phyloP scores from a whole-genome alignment of 2,888 invertebrate genomes.

The Agriopis leucophaearia region DNA sequence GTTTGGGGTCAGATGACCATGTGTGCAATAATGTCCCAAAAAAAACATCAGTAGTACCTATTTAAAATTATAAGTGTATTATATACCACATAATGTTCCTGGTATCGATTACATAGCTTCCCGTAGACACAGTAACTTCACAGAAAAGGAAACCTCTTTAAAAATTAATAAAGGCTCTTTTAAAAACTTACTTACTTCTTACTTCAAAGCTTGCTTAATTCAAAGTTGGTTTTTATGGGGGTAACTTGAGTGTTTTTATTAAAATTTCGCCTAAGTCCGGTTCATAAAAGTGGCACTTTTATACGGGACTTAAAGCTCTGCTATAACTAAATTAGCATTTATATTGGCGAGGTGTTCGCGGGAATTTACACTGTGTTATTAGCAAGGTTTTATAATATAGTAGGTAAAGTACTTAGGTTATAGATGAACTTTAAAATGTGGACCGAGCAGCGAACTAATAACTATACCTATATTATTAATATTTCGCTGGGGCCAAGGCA shows the following conservation, averaged over 20 bases:
- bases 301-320: slow-evolving; percentile 49
- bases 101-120: neutral
- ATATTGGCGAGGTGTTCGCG: slow-evolving; percentile 54
- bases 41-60: too few relatives aligned
- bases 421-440: neutral
- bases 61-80: too few relatives aligned
- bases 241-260: slow-evolving; percentile 55
- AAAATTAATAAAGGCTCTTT: slow-evolving; percentile 6
- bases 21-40: too few relatives aligned
- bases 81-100: too few relatives aligned
- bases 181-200: slow-evolving; percentile 33
- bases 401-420: neutral
- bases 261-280: slow-evolving; percentile 54
- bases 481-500: too few relatives aligned
- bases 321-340: slow-evolving; percentile 60
- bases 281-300: slow-evolving; percentile 60
- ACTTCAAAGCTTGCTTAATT: slow-evolving; percentile 52
- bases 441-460: too few relatives aligned
- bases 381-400: slow-evolving; percentile 13
- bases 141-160: neutral
- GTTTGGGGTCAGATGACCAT: too few relatives aligned
- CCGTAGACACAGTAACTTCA: neutral
- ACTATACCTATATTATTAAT: too few relatives aligned
- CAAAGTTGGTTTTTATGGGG: slow-evolving; percentile 55
- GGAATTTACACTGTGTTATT: slow-evolving; percentile 22